Conservation (phyloP, 2,113 vertebrate genomes). For the Rhagologus leucostigma region DNA sequence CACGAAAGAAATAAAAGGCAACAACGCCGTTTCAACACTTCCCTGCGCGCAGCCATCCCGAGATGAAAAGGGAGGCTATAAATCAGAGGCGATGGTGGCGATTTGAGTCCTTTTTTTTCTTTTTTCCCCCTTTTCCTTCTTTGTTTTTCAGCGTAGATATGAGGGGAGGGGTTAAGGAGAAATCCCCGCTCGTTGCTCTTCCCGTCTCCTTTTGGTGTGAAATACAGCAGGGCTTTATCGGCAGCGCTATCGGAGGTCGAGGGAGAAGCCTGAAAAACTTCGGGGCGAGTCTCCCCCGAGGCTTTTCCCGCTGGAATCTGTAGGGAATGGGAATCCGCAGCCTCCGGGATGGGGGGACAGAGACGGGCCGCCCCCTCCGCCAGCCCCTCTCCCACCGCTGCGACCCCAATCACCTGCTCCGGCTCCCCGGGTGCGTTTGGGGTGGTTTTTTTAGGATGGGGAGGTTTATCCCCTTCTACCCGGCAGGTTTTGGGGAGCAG, state of each 20-base stretch:
- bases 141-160: not conserved
- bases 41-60: not conserved
- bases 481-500: not conserved
- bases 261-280: not conserved
- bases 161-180: not conserved
- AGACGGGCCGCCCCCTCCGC: not conserved
- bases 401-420: not conserved
- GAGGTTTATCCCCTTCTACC: accelerated
- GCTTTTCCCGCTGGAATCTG: not conserved
- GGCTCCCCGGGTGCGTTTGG: not conserved
- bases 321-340: not conserved
- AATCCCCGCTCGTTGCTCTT: not conserved
- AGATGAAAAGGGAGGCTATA: not conserved
- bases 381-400: not conserved
- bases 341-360: not conserved
- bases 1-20: conserved; percentile 8
- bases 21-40: conserved; percentile 16
- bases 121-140: no score
- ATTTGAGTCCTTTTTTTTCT: not conserved
- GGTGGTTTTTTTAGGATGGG: not conserved
- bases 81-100: not conserved
- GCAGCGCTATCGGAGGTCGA: not conserved
- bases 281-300: not conserved
- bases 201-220: not conserved
- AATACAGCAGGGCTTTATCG: not conserved